These are phyloP conservation scores for Nomia melanderi DNA, from an alignment of 1,140 invertebrate species.

Conservation along the genomic window DNA sequence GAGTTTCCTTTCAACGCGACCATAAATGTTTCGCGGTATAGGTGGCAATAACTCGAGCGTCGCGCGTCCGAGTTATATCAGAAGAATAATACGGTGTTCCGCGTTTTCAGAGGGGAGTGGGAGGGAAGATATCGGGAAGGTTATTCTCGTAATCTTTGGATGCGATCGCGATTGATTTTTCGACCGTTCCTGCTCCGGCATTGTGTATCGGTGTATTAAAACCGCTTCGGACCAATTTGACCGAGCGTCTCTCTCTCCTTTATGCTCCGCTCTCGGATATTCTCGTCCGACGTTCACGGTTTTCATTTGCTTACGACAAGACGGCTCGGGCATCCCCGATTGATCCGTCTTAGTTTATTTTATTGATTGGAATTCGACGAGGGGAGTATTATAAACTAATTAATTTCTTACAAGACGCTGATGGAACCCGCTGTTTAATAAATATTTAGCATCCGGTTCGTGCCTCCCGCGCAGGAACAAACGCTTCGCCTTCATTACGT, in stretches of 20 bases:
- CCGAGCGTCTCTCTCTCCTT: background rate
- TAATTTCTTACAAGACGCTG: no score
- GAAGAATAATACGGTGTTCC: background rate
- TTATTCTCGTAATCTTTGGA: slow-evolving; percentile 17
- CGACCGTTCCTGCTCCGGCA: background rate
- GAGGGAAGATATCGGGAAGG: background rate
- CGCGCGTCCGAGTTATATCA: background rate
- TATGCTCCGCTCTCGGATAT: background rate
- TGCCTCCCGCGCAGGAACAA: no score
- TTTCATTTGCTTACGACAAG: background rate
- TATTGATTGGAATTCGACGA: background rate
- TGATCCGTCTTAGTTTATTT: background rate
- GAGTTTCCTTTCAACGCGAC: no score
- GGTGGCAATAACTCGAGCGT: no score
- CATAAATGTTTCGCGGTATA: no score
- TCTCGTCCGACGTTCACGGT: background rate
- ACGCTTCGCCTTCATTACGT: no score
- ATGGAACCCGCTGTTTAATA: no score
- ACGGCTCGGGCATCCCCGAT: background rate
- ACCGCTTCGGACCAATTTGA: background rate
- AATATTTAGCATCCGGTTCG: no score
- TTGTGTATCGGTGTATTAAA: slow-evolving; percentile 8
- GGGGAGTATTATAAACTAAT: no score
- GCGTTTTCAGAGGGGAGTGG: no score
- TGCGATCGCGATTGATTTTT: slow-evolving; percentile 20